A percentile compares a stretch with the other conserved stretches of the same genome.
Evolutionary conservation across 2,797 vertebrate species (phyloP).

Genomic region (Petrocephalus schoutedeni): DNA sequence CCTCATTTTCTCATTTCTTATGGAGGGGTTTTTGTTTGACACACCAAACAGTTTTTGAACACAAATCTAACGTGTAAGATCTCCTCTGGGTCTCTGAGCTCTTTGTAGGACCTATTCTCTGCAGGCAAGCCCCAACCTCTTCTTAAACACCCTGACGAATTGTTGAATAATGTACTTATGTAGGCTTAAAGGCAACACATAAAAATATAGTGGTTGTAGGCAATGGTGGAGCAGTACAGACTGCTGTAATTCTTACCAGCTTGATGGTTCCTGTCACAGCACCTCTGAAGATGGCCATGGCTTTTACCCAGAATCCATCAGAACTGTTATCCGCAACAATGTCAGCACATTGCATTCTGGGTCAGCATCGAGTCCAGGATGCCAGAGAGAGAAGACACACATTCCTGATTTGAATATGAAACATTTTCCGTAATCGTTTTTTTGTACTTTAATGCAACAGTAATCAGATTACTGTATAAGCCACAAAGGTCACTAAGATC

Average conservation of each 20-base stretch:
- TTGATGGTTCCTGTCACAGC: constrained; percentile 55
- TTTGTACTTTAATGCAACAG: not conserved
- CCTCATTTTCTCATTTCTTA: not conserved
- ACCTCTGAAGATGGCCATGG: constrained; percentile 54
- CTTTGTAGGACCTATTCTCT: not conserved
- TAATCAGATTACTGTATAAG: not conserved
- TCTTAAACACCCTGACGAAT: not conserved
- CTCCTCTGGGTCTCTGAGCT: not conserved
- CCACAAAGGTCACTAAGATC: not conserved
- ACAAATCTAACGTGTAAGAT: too few relatives aligned
- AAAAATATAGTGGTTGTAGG: not conserved
- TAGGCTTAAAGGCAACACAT: not conserved
- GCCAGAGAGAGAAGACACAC: not conserved
- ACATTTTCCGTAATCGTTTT: not conserved
- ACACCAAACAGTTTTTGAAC: too few relatives aligned
- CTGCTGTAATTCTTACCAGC: constrained; percentile 52
- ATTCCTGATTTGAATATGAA: not conserved
- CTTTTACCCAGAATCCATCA: constrained; percentile 52
- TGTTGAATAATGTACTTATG: not conserved
- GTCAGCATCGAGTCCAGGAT: not conserved
- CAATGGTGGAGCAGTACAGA: not conserved
- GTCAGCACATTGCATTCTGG: constrained; percentile 63
- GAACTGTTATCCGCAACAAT: constrained; percentile 41
- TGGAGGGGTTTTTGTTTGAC: not conserved
- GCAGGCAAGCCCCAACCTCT: not conserved